Percentiles rank a stretch among this genome's conserved stretches.
Conservation (phyloP, 2,888 invertebrate species). For the Euplexia lucipara region DNA sequence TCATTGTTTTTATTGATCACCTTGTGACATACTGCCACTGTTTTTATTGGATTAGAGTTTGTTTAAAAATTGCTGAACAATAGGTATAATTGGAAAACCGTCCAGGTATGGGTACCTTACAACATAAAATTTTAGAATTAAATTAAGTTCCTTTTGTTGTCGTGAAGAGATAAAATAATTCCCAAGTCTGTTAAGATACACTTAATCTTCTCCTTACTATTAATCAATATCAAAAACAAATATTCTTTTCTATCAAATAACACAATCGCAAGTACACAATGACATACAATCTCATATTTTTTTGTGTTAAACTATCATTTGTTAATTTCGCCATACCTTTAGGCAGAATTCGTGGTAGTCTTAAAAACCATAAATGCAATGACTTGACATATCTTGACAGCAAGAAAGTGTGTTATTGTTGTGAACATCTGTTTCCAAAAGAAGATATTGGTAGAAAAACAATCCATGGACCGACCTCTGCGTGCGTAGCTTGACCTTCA, state of each 20-base stretch:
- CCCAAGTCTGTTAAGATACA: neutral
- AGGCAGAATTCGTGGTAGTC: conserved; percentile 31
- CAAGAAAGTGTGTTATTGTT: conserved; percentile 52
- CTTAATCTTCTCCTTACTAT: neutral
- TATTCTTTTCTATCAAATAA: conserved; percentile 9
- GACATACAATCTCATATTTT: conserved; percentile 13
- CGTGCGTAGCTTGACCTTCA: too few species aligned
- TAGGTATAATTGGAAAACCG: too few species aligned
- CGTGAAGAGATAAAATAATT: neutral
- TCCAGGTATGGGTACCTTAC: too few species aligned
- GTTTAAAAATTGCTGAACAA: too few species aligned
- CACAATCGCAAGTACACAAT: conserved; percentile 15
- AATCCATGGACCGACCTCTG: neutral
- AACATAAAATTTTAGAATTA: too few species aligned
- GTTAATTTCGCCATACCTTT: conserved; percentile 39
- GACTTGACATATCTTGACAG: conserved; percentile 54
- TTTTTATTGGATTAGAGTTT: too few species aligned
- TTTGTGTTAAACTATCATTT: conserved; percentile 38
- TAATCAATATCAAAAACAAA: conserved; percentile 21
- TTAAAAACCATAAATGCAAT: conserved; percentile 60
- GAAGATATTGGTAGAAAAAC: too few species aligned
- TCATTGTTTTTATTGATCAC: too few species aligned
- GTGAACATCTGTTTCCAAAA: conserved; percentile 60
- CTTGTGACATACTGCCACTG: too few species aligned
- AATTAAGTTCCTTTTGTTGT: neutral